These are phyloP conservation scores for Neodiprion lecontei DNA, from an alignment of 1,140 invertebrate species.

Conservation along the genomic window DNA sequence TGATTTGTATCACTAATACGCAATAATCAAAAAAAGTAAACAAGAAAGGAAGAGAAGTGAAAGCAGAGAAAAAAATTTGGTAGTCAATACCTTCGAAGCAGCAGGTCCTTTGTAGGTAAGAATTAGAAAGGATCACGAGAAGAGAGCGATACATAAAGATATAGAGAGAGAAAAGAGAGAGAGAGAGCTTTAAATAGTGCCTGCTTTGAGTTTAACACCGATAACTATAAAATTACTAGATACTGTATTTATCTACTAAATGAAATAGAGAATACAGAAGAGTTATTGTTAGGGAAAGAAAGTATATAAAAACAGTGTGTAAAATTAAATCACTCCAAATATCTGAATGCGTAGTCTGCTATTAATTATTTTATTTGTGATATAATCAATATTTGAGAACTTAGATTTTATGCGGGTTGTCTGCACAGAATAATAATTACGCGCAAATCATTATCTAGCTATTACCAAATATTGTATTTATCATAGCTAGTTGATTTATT, in stretches of 20 bases:
- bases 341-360: not conserved
- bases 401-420: not conserved
- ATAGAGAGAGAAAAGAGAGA: not conserved
- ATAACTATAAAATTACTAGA: not conserved
- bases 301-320: not conserved
- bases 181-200: constrained; percentile 58
- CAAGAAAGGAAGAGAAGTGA: constrained; percentile 23
- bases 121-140: not conserved
- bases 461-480: not conserved
- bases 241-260: constrained; percentile 7
- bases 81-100: no score
- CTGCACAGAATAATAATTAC: not conserved
- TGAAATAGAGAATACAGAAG: not conserved
- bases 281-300: not conserved
- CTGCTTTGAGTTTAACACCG: constrained; percentile 47
- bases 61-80: not conserved
- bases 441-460: not conserved
- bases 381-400: not conserved
- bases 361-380: not conserved
- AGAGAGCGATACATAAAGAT: not conserved
- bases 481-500: not conserved
- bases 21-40: constrained; percentile 29
- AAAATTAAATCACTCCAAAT: not conserved
- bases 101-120: not conserved
- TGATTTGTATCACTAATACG: constrained; percentile 9